These are phyloP conservation scores for Pterocles burchelli DNA, from an alignment of 2,113 vertebrate species.

Conservation along the genomic window DNA sequence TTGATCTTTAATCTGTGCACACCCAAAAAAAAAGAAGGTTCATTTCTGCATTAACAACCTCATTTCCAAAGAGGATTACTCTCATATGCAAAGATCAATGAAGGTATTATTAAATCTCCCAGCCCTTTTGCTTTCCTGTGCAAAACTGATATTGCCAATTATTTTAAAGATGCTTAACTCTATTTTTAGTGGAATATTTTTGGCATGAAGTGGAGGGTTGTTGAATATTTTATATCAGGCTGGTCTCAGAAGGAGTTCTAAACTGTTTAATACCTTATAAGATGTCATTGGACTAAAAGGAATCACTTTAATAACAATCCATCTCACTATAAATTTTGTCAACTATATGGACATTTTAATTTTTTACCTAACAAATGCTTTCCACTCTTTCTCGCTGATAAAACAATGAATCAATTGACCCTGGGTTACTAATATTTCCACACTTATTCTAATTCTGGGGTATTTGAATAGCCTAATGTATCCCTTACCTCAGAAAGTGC, in stretches of 20 bases:
- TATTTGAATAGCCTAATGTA: neutral
- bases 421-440: neutral
- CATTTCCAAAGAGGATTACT: slow-evolving; percentile 55
- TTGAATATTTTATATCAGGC: slow-evolving; percentile 56
- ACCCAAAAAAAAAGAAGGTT: slow-evolving; percentile 14
- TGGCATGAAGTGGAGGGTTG: neutral
- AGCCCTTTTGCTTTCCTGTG: slow-evolving; percentile 31
- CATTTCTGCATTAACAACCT: slow-evolving; percentile 36
- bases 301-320: slow-evolving; percentile 52
- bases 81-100: slow-evolving; percentile 61
- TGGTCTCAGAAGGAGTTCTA: slow-evolving; percentile 34
- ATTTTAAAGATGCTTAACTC: slow-evolving; percentile 55
- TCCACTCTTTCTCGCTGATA: neutral
- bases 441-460: neutral
- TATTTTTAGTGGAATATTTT: slow-evolving; percentile 65
- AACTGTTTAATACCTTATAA: slow-evolving; percentile 49
- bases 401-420: slow-evolving; percentile 36
- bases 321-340: slow-evolving; percentile 29
- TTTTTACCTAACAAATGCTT: neutral
- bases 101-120: slow-evolving; percentile 56
- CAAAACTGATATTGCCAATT: slow-evolving; percentile 59
- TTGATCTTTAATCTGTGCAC: slow-evolving; percentile 34
- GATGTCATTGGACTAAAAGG: slow-evolving; percentile 18
- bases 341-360: neutral
- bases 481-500: neutral